phyloP scores from a whole-genome alignment of 1,140 invertebrate species.

The Trichomalopsis sarcophagae region DNA sequence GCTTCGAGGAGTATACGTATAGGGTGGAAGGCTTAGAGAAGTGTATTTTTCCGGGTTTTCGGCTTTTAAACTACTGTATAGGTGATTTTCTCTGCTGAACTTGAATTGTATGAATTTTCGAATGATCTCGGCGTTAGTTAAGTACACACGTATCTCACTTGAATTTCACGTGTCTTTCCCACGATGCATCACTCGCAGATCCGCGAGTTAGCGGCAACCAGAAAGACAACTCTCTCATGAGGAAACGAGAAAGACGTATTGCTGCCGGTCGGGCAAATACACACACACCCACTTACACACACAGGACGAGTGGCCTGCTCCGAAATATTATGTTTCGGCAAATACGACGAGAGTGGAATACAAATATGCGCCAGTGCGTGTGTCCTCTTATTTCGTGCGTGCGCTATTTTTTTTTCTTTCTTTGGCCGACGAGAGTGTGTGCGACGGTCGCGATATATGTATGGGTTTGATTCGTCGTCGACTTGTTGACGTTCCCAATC shows the following conservation, averaged over 20 bases:
- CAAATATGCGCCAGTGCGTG: constrained; percentile 65
- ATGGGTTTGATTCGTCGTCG: not conserved
- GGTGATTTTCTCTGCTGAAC: not conserved
- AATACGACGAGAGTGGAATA: constrained; percentile 69
- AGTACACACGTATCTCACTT: no score
- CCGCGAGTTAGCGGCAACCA: not conserved
- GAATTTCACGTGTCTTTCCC: no score
- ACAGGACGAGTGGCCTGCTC: constrained; percentile 7
- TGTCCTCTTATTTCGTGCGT: constrained; percentile 22
- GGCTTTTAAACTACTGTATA: not conserved
- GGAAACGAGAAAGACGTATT: constrained; percentile 32
- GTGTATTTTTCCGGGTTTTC: not conserved
- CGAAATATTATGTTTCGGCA: constrained; percentile 72
- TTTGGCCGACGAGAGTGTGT: not conserved
- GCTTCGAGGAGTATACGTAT: not conserved
- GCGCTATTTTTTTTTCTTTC: constrained; percentile 20
- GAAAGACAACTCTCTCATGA: not conserved
- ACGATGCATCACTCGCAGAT: not conserved
- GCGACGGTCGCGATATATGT: not conserved
- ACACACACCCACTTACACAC: no score
- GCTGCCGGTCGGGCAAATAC: not conserved
- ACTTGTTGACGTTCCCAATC: constrained; percentile 31
- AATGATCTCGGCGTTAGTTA: no score
- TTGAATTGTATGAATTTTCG: no score
- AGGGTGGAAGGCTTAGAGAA: not conserved